A percentile compares a stretch with the other conserved stretches of the same genome.
Evolutionary conservation across 2,888 invertebrate species (phyloP).

Genomic region (Cacoxenus indagator): DNA sequence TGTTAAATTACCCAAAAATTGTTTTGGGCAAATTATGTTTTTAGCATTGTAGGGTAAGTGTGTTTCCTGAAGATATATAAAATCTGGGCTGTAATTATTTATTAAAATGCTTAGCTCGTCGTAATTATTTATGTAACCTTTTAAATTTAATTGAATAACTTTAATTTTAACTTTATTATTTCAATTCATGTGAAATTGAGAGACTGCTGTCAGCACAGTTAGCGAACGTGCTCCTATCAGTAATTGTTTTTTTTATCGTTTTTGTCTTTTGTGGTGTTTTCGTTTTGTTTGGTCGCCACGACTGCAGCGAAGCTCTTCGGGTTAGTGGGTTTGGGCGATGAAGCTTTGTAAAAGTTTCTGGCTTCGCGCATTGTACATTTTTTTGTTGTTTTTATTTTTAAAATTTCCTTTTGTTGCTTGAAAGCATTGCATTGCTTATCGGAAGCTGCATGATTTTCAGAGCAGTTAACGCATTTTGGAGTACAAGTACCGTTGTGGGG

Average conservation of each 20-base stretch:
- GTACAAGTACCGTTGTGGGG: no score
- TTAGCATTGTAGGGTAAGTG: background rate
- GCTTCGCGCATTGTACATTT: conserved; percentile 17
- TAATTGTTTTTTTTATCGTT: no score
- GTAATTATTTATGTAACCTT: background rate
- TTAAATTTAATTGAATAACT: no score
- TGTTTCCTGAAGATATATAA: background rate
- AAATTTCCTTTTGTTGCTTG: no score
- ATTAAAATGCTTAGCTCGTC: background rate
- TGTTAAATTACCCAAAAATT: background rate
- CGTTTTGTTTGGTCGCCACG: conserved; percentile 5
- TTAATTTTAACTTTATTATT: background rate
- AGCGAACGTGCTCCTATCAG: no score
- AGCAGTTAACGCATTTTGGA: no score
- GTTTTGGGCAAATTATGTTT: conserved; percentile 11
- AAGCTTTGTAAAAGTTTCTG: conserved; percentile 22
- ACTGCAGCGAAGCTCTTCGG: conserved; percentile 17
- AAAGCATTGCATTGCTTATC: no score
- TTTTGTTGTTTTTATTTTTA: no score
- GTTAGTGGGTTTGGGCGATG: conserved; percentile 10
- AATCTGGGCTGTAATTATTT: background rate
- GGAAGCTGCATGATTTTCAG: no score
- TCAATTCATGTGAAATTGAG: no score
- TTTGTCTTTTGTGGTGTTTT: background rate
- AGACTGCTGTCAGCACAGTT: no score